Evolutionary conservation across 1,140 invertebrate genomes (phyloP), one percentile per base, ranked within the genome.

Genomic region (Spodoptera litura): DNA sequence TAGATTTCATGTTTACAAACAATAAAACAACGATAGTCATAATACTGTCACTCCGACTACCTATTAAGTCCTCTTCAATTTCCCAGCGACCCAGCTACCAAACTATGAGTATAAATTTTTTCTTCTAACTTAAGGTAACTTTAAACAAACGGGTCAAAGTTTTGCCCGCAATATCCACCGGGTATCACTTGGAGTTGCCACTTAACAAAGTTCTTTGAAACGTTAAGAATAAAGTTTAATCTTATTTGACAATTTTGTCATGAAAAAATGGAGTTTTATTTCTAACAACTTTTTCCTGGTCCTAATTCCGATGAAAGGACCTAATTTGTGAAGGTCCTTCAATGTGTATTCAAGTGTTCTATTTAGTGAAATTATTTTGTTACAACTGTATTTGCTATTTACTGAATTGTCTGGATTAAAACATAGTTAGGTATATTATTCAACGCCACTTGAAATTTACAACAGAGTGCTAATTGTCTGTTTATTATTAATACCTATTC

Each of bases 191-290:
- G 20, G 35, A 64, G 61, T 64, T 64, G 20, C 38, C 35, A 64
- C 61, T 64, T 64, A 44, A 64, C 15, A 61, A 64, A 15, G 38
- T 64, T 64, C 61, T 64, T 64, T 44, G 49, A n/a, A 20, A 10
- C 61, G n/a, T 49, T 62, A 15, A 62, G 61, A 64, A 64, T 49
- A 49, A 64, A 64, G 61, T 64, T 49, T 13, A 64, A 25, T 64
- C 61, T 64, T 44, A 15, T 44, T 49, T 49, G 4, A 20, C 8
- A 64, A 64, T 49, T 64, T 49, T 49, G 61, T 20, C 25, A 9
- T 11, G 4, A 49, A 44, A n/a, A 44, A 15, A 56, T 6, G 12
- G 11, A 15, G n/a, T 64, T 31, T 15, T 58, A 44, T 31, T 31
- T 31, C 31, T 55, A n/a, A 12, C 53, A 20, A 9, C 3, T 56